Conservation (phyloP, 2,797 vertebrate species). For the Cottoperca gobio region DNA sequence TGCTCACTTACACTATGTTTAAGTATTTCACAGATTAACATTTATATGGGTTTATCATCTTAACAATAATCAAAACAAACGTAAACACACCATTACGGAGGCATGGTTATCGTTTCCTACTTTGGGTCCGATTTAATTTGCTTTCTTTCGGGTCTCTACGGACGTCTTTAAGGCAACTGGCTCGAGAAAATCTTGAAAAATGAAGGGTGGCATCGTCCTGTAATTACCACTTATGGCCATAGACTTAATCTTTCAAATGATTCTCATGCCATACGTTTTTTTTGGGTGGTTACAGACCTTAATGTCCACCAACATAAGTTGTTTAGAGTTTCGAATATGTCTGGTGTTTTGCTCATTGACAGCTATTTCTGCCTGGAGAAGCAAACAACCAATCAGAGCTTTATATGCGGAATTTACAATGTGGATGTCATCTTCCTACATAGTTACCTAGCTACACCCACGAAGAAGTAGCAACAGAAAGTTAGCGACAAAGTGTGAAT, state of each 20-base stretch:
- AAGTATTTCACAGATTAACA: background rate
- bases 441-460: background rate
- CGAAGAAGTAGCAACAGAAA: background rate
- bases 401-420: background rate
- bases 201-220: too few relatives aligned
- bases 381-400: background rate
- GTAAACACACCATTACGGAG: background rate
- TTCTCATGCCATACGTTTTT: too few relatives aligned
- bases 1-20: background rate
- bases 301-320: too few relatives aligned
- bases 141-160: background rate
- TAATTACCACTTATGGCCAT: background rate
- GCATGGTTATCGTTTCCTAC: background rate
- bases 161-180: background rate
- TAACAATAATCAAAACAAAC: background rate
- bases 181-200: background rate
- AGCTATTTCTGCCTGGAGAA: background rate
- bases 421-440: background rate
- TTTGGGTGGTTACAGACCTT: too few relatives aligned
- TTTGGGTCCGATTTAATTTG: background rate
- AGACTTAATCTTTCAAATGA: too few relatives aligned
- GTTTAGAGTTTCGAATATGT: background rate
- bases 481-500: background rate
- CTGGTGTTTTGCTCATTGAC: background rate
- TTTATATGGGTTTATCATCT: background rate